These are phyloP conservation scores for Plectrocnemia conspersa DNA, from an alignment of 1,140 invertebrate species.

Conservation along the genomic window DNA sequence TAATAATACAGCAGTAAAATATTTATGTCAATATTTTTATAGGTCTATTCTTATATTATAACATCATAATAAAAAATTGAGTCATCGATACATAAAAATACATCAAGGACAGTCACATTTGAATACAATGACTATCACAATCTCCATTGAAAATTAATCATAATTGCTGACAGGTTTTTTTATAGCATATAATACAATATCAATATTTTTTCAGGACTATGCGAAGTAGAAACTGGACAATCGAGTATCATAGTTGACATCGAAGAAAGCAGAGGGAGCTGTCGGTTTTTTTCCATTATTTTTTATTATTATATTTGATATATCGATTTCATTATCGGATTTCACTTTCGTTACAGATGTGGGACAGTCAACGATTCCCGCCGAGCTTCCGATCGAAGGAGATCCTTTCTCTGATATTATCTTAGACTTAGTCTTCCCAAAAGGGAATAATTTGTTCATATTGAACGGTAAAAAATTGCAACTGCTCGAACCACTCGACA, in stretches of 20 bases:
- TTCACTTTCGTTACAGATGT: conserved; percentile 65
- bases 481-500: conserved; percentile 73
- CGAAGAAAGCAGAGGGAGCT: conserved; percentile 76
- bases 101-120: too few relatives aligned
- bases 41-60: too few relatives aligned
- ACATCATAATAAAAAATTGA: too few relatives aligned
- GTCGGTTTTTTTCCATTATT: conserved; percentile 59
- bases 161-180: too few relatives aligned
- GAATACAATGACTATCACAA: too few relatives aligned
- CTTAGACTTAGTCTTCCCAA: conserved; percentile 71
- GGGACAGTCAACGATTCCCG: conserved; percentile 72
- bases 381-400: conserved; percentile 75
- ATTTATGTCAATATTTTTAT: too few relatives aligned
- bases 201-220: conserved; percentile 59
- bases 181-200: conserved; percentile 7
- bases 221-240: conserved; percentile 77
- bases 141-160: too few relatives aligned
- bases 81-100: too few relatives aligned
- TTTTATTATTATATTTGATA: not conserved
- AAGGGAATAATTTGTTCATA: conserved; percentile 68
- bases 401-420: conserved; percentile 75
- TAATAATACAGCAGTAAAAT: too few relatives aligned
- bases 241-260: conserved; percentile 87
- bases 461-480: conserved; percentile 78
- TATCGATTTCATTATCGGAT: too few relatives aligned